Percentiles rank a stretch among this genome's conserved stretches.
Evolutionary conservation across 2,888 invertebrate species (phyloP).

Genomic region (Drosophila birchii): DNA sequence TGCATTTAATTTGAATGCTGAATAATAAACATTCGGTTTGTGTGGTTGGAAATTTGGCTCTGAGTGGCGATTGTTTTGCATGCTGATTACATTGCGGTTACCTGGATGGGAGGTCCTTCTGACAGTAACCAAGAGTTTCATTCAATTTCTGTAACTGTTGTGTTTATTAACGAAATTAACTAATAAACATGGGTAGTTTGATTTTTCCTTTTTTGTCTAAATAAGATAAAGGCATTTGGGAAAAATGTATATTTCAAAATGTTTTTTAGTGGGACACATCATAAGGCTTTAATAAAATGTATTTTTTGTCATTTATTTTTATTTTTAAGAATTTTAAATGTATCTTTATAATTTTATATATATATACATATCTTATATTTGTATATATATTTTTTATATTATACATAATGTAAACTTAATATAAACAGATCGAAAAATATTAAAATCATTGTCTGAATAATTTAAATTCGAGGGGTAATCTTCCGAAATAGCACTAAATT

Average conservation of each 20-base stretch:
- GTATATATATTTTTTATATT: too few species aligned
- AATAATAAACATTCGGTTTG: slow-evolving; percentile 76
- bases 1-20: slow-evolving; percentile 74
- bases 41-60: slow-evolving; percentile 53
- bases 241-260: too few species aligned
- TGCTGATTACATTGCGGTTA: slow-evolving; percentile 73
- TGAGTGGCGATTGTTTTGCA: slow-evolving; percentile 35
- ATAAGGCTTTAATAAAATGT: too few species aligned
- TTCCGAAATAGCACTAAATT: slow-evolving; percentile 30
- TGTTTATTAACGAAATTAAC: slow-evolving; percentile 8
- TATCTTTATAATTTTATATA: too few species aligned
- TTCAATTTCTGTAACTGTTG: background rate
- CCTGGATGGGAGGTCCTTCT: slow-evolving; percentile 25
- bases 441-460: background rate
- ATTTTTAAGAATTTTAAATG: too few species aligned
- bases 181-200: background rate
- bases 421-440: too few species aligned
- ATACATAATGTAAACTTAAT: too few species aligned
- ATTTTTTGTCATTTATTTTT: too few species aligned
- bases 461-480: background rate
- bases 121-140: slow-evolving; percentile 41
- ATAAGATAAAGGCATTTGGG: background rate
- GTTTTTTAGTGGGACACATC: too few species aligned
- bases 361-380: too few species aligned
- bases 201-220: background rate